phyloP scores from a whole-genome alignment of 2,888 invertebrate species.

The Lithophane ornitopus region DNA sequence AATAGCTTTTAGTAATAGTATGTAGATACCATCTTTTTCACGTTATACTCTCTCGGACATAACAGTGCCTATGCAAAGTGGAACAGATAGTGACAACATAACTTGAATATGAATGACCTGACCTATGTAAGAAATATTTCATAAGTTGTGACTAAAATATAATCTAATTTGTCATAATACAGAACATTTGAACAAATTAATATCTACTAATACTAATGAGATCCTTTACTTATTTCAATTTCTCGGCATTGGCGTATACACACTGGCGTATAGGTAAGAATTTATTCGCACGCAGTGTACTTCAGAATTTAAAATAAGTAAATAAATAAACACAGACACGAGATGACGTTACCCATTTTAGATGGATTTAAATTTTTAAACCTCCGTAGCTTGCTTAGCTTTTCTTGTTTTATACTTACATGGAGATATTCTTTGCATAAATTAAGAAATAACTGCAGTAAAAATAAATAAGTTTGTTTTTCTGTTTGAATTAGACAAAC shows the following conservation, averaged over 20 bases:
- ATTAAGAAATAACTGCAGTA: neutral
- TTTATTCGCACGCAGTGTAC: constrained; percentile 44
- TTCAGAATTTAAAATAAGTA: constrained; percentile 59
- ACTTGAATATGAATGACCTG: neutral
- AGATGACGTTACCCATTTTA: constrained; percentile 54
- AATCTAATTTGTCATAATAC: constrained; percentile 18
- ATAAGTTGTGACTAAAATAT: neutral
- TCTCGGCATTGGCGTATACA: constrained; percentile 16
- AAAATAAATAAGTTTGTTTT: neutral
- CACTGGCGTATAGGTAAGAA: constrained; percentile 34
- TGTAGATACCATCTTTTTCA: constrained; percentile 57
- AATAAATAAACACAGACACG: constrained; percentile 55
- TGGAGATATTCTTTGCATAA: constrained; percentile 5
- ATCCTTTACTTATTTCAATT: constrained; percentile 36
- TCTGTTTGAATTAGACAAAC: neutral
- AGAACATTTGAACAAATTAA: constrained; percentile 33
- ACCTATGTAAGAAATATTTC: neutral
- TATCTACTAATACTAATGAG: constrained; percentile 28
- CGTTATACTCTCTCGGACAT: constrained; percentile 25
- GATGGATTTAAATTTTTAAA: constrained; percentile 59
- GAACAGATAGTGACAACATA: constrained; percentile 12
- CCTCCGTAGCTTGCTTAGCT: constrained; percentile 29
- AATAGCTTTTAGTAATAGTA: constrained; percentile 31
- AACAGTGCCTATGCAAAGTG: constrained; percentile 33
- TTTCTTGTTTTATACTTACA: constrained; percentile 37